Evolutionary conservation across 2,113 vertebrate species (phyloP).

Genomic region (Fukomys damarensis): DNA sequence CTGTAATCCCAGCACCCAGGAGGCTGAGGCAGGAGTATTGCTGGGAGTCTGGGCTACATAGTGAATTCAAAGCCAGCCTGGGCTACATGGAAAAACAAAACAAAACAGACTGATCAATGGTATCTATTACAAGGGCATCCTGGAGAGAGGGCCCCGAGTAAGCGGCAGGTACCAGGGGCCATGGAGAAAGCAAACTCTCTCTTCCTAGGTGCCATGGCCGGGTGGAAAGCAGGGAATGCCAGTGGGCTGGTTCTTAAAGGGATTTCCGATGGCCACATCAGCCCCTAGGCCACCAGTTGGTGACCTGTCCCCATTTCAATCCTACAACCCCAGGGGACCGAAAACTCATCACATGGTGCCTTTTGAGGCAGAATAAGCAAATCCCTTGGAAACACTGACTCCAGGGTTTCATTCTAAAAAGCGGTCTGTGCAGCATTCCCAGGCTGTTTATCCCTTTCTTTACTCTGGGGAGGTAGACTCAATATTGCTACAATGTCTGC

Average conservation of each 20-base stretch:
- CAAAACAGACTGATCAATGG: not conserved
- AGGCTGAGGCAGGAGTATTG: not conserved
- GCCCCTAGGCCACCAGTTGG: not conserved
- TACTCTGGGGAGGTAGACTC: not conserved
- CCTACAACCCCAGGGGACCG: not conserved
- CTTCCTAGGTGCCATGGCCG: rapidly evolving
- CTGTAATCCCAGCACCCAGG: not conserved
- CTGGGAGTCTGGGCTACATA: not conserved
- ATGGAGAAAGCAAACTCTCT: too few relatives aligned
- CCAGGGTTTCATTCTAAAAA: not conserved
- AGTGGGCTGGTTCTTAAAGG: not conserved
- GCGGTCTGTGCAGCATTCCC: not conserved
- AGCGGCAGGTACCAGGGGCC: not conserved
- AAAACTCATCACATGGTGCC: not conserved
- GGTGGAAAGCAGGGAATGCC: not conserved
- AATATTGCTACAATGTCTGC: not conserved
- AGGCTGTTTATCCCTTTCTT: rapidly evolving
- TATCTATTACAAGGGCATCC: not conserved
- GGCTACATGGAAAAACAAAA: not conserved
- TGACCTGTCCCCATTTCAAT: not conserved
- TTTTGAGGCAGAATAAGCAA: not conserved
- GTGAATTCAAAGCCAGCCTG: not conserved
- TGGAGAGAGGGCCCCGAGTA: not conserved
- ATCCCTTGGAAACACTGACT: not conserved
- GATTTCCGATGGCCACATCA: not conserved